Percentiles rank a stretch among this genome's conserved stretches.
These are phyloP conservation scores for Corynorhinus townsendii DNA, from an alignment of 2,113 vertebrate genomes.

Conservation along the genomic window DNA sequence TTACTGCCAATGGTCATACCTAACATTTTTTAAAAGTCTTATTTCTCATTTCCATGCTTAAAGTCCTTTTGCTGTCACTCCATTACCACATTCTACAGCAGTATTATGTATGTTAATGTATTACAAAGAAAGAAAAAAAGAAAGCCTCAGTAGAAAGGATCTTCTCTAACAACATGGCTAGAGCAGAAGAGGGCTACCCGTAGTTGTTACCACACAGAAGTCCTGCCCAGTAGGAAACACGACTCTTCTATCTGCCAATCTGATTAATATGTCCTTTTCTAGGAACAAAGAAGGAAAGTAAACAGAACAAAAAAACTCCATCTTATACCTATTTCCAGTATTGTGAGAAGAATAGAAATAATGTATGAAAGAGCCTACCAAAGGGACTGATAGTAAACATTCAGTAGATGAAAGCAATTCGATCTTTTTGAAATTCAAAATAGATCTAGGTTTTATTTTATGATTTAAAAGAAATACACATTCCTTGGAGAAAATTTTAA, in stretches of 20 bases:
- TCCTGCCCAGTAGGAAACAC: background rate
- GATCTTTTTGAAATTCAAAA: background rate
- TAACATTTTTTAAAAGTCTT: background rate
- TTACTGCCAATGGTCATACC: background rate
- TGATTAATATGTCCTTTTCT: background rate
- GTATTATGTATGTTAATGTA: background rate
- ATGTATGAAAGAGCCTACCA: background rate
- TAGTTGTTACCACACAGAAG: background rate
- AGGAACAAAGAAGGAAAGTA: background rate
- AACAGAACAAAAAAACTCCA: background rate
- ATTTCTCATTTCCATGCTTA: background rate
- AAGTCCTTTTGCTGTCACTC: background rate
- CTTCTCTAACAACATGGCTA: background rate
- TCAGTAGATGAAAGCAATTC: background rate
- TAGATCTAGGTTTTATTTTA: background rate
- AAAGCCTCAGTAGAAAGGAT: background rate
- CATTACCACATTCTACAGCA: background rate
- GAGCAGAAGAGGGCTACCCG: background rate
- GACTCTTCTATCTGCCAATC: background rate
- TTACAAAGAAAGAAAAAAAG: background rate
- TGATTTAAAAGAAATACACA: conserved; percentile 1
- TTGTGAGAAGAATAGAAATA: background rate
- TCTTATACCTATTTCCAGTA: background rate
- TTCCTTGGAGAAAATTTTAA: background rate
- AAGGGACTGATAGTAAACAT: background rate